These are phyloP conservation scores for Sandelia bainsii DNA, from an alignment of 2,797 vertebrate genomes.

Conservation along the genomic window DNA sequence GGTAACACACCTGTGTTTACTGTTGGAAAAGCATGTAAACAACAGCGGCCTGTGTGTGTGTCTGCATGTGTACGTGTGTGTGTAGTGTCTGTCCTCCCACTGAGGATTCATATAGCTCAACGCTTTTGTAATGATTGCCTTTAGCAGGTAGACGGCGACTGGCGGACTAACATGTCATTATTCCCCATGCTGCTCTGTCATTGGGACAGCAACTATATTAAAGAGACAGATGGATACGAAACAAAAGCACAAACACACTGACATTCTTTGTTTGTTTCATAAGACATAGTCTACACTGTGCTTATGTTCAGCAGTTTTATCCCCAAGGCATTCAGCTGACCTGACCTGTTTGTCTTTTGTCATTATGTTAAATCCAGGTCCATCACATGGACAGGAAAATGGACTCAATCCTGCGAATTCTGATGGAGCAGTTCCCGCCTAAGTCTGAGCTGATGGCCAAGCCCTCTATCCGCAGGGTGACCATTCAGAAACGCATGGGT, in stretches of 20 bases:
- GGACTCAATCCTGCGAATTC: conserved; percentile 80
- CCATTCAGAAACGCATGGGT: conserved; percentile 79
- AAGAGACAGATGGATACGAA: conserved; percentile 54
- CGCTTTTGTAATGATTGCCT: conserved; percentile 75
- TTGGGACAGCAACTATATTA: conserved; percentile 58
- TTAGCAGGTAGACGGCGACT: conserved; percentile 71
- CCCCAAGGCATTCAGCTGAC: conserved; percentile 31
- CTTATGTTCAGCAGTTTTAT: conserved; percentile 25
- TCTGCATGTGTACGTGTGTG: conserved; percentile 18
- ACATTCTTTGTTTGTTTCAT: conserved; percentile 49
- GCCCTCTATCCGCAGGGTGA: conserved; percentile 77
- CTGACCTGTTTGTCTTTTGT: conserved; percentile 45
- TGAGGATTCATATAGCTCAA: conserved; percentile 58
- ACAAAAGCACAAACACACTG: conserved; percentile 30
- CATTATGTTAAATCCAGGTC: conserved; percentile 71
- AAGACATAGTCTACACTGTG: conserved; percentile 12
- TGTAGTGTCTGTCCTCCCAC: conserved; percentile 31
- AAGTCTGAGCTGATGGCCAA: conserved; percentile 71
- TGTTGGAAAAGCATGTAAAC: conserved; percentile 58
- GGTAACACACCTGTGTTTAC: conserved; percentile 79
- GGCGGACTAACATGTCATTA: conserved; percentile 74
- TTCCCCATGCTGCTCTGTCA: conserved; percentile 67
- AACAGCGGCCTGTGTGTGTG: conserved; percentile 30
- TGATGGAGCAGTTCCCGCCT: conserved; percentile 80
- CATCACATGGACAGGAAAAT: conserved; percentile 83